A percentile compares a stretch with the other conserved stretches of the same genome.
phyloP scores from a whole-genome alignment of 2,888 invertebrate species.

The Holacanthella duospinosa region DNA sequence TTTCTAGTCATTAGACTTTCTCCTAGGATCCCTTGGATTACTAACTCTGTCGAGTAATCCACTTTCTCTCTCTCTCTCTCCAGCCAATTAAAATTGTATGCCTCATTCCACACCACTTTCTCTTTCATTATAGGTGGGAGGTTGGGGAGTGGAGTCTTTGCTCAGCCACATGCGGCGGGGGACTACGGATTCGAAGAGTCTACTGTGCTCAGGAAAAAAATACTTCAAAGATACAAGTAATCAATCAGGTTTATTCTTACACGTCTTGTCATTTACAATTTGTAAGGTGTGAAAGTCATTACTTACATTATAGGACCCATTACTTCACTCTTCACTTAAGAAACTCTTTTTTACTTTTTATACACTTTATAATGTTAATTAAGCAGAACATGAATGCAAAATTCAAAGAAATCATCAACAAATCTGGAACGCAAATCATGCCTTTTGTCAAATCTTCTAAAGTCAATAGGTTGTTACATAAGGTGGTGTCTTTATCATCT shows the following conservation, averaged over 20 bases:
- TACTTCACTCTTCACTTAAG: background rate
- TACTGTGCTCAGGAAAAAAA: slow-evolving; percentile 71
- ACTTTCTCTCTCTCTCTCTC: background rate
- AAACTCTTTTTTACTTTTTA: no score
- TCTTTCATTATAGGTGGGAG: slow-evolving; percentile 58
- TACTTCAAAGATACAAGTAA: slow-evolving; percentile 63
- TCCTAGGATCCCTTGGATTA: background rate
- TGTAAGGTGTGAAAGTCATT: background rate
- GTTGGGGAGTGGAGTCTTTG: slow-evolving; percentile 81
- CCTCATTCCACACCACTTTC: background rate
- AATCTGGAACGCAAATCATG: no score
- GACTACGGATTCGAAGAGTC: slow-evolving; percentile 66
- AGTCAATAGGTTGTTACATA: no score
- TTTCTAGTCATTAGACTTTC: slow-evolving; percentile 5
- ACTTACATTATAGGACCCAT: background rate
- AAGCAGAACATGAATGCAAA: no score
- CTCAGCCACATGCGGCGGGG: slow-evolving; percentile 76
- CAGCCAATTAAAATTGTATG: slow-evolving; percentile 4
- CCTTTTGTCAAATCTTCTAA: no score
- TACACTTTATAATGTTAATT: no score
- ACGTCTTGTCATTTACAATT: background rate
- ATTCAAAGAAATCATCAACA: no score
- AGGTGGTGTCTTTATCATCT: no score
- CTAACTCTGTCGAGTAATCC: background rate
- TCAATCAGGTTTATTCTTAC: slow-evolving; percentile 34